Evolutionary conservation across 2,888 invertebrate genomes (phyloP), one percentile per base, ranked within the genome.

Genomic region (Phortica magna): DNA sequence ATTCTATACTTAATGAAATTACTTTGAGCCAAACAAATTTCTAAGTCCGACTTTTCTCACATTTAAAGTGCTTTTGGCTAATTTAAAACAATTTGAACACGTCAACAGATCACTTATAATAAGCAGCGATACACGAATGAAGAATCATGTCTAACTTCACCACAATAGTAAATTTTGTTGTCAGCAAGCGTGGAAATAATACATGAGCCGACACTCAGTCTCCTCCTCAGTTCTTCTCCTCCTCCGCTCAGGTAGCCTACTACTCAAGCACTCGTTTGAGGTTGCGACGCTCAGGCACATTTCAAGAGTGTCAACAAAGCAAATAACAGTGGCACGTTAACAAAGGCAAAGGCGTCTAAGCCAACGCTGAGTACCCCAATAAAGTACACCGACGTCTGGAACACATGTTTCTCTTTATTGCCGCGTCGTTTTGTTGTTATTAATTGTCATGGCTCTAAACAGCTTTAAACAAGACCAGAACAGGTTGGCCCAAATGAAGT

Each of bases 251-350:
- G n/a, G n/a, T n/a, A n/a, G n/a, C n/a, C 7, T 53, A 5, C 17
- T 55, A 17, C 55, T 55, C 55, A 55, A 55, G 14, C 55, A n/a
- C 17, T 55, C 17, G 55, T 55, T 55, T 55, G 7, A 7, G 14
- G 17, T 55, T 55, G 5, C n/a, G 7, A 55, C 10, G 14, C 55
- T 17, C 12, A 55, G 55, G n/a, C 7, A 55, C n/a, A 22, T 61
- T 75, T 41, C 43, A 59, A 68, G 68, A 68, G 74, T 75, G 74
- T 75, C 74, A 75, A 75, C 68, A 68, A 57, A 74, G 53, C 55
- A 67, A 65, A 74, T 74, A 64, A 73, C 61, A 71, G 53, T 55
- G 53, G 70, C 48, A 68, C 68, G 48, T 68, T 43, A 48, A 68
- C 48, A 55, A 71, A 55, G 31, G 55, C 70, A 22, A 42, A 4